Base-by-base conservation (phyloP, 2,888 invertebrate species). In the Autographa pulchrina region DNA sequence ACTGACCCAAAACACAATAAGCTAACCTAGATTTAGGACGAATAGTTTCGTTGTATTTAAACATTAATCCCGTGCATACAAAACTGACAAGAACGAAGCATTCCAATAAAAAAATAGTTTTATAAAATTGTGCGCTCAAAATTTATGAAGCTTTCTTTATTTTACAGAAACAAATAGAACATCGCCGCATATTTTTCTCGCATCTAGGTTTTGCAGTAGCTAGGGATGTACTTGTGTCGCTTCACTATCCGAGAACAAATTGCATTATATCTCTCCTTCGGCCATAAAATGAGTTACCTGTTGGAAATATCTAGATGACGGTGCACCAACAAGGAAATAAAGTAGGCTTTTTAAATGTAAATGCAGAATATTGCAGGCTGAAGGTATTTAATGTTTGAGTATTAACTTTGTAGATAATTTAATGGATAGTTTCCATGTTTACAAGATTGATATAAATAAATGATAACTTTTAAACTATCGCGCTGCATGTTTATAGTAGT, bases 211-310 rank as follows among this genome's bases (percentile, higher is more conserved):
- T 13, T 11, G 48, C 54, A 20, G 54, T 25, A 54, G 18, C 54
- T 20, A 54, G 54, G 43, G 43, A 5, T 13, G 25, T 13, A 56
- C 11, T 18, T 3, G 54, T 25, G 54, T 20, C 54, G 25, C 54
- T 56, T 25, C 25, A 56, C 54, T 56, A 56, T 56, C 54, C 54
- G 54, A 4, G 20, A 56, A 56, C 20, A 56, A 56, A 56, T 56
- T 56, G 54, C 54, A 56, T 56, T 56, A 56, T 56, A 56, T 20
- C 54, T 25, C 54, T 48, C 48, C 48, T 20, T 56, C 54, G 54
- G 54, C 20, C 13, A 56, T 20, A 56, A 56, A 56, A 20, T 25
- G 54, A 56, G 20, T 56, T 56, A 56, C 54, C 25, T 56, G 54
- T 20, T 54, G 20, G 54, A 54, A 54, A 54, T 20, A 20, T 25